phyloP scores from a whole-genome alignment of 1,140 invertebrate genomes.

The Nebria ingens region DNA sequence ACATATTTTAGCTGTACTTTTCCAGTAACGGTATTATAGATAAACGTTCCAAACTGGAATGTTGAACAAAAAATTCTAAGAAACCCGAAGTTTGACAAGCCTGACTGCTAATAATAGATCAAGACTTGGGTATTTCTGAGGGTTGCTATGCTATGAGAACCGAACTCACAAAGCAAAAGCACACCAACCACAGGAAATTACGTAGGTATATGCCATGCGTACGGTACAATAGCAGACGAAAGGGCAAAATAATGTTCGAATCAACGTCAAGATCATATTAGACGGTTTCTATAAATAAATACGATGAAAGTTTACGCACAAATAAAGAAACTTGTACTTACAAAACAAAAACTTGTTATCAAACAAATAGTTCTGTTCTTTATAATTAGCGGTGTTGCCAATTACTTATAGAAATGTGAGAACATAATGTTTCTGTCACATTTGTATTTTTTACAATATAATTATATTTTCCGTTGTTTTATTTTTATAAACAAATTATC shows the following conservation, averaged over 20 bases:
- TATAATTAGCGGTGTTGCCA: too few relatives aligned
- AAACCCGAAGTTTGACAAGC: background rate
- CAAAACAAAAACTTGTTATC: too few relatives aligned
- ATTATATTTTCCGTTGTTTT: too few relatives aligned
- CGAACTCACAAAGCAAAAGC: background rate
- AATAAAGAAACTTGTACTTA: background rate
- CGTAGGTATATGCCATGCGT: too few relatives aligned
- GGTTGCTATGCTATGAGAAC: background rate
- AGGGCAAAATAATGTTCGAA: too few relatives aligned
- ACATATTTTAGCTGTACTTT: slow-evolving; percentile 4
- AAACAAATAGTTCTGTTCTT: too few relatives aligned
- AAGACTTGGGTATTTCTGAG: background rate
- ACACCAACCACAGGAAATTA: background rate
- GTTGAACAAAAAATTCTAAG: slow-evolving; percentile 4
- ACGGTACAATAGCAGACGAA: too few relatives aligned
- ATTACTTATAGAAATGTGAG: too few relatives aligned
- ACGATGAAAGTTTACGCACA: background rate
- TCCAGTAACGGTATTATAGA: slow-evolving; percentile 4
- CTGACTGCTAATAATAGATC: slow-evolving; percentile 8
- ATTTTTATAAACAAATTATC: too few relatives aligned
- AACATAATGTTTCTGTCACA: too few relatives aligned
- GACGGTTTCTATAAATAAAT: background rate
- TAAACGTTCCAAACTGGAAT: slow-evolving; percentile 2
- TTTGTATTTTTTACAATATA: too few relatives aligned
- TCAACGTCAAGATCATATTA: too few relatives aligned